Evolutionary conservation across 1,140 invertebrate species (phyloP).

Genomic region (Mercenaria mercenaria): DNA sequence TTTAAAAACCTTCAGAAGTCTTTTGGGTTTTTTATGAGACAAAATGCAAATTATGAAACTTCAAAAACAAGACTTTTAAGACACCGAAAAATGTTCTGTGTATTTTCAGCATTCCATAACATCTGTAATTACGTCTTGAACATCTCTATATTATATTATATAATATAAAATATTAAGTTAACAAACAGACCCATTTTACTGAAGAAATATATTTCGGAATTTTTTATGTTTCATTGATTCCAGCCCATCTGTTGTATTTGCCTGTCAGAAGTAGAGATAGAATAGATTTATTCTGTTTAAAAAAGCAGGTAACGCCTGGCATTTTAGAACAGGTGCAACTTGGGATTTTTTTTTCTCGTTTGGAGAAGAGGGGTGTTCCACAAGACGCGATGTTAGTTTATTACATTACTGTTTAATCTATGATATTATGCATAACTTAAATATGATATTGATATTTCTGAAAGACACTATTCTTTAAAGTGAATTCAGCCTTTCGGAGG

Average conservation of each 20-base stretch:
- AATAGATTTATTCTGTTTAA: neutral
- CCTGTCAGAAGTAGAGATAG: neutral
- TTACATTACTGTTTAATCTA: no score
- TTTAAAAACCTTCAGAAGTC: no score
- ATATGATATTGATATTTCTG: no score
- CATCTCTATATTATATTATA: neutral
- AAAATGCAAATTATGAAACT: no score
- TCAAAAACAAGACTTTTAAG: no score
- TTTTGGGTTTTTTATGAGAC: no score
- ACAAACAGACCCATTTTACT: neutral
- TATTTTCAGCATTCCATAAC: no score
- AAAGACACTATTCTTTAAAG: no score
- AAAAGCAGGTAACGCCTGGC: neutral
- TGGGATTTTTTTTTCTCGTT: neutral
- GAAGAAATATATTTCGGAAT: neutral
- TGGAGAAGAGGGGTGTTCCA: neutral
- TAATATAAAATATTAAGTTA: neutral
- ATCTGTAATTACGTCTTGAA: neutral
- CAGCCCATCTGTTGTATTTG: conserved; percentile 9
- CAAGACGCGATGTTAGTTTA: no score
- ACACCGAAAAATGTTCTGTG: no score
- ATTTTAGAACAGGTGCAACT: neutral
- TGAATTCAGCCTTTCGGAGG: no score
- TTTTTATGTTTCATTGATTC: neutral
- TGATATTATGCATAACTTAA: no score